A percentile compares a stretch with the other conserved stretches of the same genome.
These are phyloP conservation scores for Leptura quadrifasciata DNA, from an alignment of 2,888 invertebrate species.

Conservation along the genomic window DNA sequence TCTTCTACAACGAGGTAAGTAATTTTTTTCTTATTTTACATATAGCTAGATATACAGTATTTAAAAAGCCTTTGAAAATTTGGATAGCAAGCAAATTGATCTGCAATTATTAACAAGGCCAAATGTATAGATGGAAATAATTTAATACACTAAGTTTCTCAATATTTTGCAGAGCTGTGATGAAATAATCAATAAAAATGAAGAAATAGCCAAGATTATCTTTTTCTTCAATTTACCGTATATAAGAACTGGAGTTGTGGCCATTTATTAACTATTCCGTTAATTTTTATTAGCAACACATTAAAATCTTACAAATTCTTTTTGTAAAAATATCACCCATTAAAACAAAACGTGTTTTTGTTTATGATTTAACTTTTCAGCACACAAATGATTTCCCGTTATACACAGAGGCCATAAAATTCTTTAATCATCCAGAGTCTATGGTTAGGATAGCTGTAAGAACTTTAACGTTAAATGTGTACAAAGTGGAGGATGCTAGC, in stretches of 20 bases:
- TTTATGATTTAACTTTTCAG: conserved; percentile 74
- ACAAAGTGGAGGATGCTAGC: conserved; percentile 93
- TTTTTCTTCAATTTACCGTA: no score
- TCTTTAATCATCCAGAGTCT: conserved; percentile 98
- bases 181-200: no score
- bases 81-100: no score
- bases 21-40: conserved; percentile 16
- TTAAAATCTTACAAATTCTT: conserved; percentile 11
- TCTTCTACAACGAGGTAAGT: conserved; percentile 98
- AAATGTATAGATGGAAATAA: no score
- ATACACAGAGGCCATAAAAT: conserved; percentile 99
- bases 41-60: no score
- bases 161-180: no score
- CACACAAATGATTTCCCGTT: conserved; percentile 99
- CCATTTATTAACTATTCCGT: no score
- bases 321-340: conserved; percentile 42
- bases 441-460: conserved; percentile 99
- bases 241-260: no score
- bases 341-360: conserved; percentile 28
- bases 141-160: no score
- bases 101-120: no score
- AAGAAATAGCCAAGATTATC: no score
- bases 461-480: conserved; percentile 97
- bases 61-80: no score
- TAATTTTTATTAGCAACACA: background rate